Evolutionary conservation across 1,140 invertebrate species (phyloP).

Genomic region (Protaetia brevitarsis): DNA sequence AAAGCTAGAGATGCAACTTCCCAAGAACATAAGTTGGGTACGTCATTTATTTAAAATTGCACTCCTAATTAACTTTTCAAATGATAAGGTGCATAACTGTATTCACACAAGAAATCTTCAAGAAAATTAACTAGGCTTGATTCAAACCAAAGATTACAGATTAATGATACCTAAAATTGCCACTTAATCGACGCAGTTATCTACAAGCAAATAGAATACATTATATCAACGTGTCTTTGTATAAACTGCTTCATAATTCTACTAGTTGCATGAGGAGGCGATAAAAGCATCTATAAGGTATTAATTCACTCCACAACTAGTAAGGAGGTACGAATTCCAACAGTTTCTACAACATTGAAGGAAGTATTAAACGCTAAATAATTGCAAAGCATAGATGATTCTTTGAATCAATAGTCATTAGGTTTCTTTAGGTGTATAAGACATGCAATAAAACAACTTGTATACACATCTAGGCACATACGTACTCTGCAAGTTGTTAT

Average conservation of each 20-base stretch:
- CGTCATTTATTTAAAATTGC: too few species aligned
- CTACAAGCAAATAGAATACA: neutral
- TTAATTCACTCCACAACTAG: neutral
- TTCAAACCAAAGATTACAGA: neutral
- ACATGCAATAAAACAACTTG: too few species aligned
- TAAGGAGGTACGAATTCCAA: neutral
- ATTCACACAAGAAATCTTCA: neutral
- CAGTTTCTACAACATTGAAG: neutral
- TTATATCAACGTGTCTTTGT: neutral
- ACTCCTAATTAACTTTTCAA: neutral
- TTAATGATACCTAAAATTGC: neutral
- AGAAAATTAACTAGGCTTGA: neutral
- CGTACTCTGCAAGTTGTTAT: neutral
- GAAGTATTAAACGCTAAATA: neutral
- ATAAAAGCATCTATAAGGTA: neutral
- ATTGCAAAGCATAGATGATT: too few species aligned
- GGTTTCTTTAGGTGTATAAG: too few species aligned
- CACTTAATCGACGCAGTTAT: slow-evolving; percentile 2
- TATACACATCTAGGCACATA: too few species aligned
- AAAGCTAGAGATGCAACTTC: too few species aligned
- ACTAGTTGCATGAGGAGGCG: neutral
- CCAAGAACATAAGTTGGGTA: neutral
- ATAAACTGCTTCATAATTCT: neutral
- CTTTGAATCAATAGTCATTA: too few species aligned
- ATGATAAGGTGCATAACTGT: neutral